A percentile compares a stretch with the other conserved stretches of the same genome.
These are phyloP conservation scores for Oreamnos americanus DNA, from an alignment of 2,113 vertebrate species.

Conservation along the genomic window DNA sequence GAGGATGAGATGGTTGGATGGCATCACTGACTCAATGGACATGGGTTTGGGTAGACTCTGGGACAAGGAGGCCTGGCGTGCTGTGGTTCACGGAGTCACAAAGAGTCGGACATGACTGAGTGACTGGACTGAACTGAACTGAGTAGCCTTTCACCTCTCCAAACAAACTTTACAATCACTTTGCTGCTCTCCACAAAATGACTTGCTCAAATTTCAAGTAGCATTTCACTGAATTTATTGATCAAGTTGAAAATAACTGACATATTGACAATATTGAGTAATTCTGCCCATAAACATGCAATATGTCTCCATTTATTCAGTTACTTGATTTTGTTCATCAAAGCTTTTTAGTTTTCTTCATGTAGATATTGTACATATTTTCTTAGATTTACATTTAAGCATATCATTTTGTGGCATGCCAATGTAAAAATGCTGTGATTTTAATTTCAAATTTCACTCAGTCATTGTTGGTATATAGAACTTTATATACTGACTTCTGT, in stretches of 20 bases:
- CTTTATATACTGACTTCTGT: neutral
- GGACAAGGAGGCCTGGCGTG: neutral
- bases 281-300: neutral
- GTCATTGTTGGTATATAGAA: neutral
- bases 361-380: neutral
- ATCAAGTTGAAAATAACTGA: neutral
- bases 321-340: neutral
- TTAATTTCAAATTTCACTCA: neutral
- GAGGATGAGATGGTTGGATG: neutral
- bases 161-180: neutral
- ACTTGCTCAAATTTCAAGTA: neutral
- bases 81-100: neutral
- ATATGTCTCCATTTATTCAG: neutral
- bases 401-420: neutral
- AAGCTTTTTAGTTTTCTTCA: neutral
- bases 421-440: neutral
- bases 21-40: neutral
- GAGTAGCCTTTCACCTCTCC: neutral
- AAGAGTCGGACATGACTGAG: accelerated
- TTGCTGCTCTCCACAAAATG: neutral
- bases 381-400: neutral
- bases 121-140: neutral
- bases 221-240: neutral
- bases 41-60: neutral
- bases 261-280: neutral